phyloP scores from a whole-genome alignment of 2,113 vertebrate species.

The Thalassarche chlororhynchos region DNA sequence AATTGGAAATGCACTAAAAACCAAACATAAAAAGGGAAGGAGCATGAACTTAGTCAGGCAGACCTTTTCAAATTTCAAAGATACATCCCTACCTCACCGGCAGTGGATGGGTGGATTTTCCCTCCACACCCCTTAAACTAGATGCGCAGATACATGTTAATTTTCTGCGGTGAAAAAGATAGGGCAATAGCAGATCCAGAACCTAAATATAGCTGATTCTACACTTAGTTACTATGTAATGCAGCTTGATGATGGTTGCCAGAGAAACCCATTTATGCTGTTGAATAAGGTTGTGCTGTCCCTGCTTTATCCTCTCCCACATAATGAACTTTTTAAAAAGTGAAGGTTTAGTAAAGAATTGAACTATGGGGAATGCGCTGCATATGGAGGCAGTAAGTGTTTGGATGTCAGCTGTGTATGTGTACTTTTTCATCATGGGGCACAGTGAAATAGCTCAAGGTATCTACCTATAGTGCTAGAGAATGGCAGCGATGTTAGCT shows the following conservation, averaged over 20 bases:
- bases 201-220: conserved; percentile 66
- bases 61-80: background rate
- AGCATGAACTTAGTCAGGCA: background rate
- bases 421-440: background rate
- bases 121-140: background rate
- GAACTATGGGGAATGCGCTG: background rate
- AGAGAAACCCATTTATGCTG: conserved; percentile 65
- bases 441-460: background rate
- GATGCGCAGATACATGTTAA: background rate
- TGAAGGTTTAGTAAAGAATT: conserved; percentile 11
- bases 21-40: background rate
- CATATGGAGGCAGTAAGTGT: conserved; percentile 2
- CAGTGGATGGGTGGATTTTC: background rate
- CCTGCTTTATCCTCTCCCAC: conserved; percentile 59
- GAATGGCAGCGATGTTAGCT: background rate
- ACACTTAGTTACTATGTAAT: conserved; percentile 54
- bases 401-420: conserved; percentile 7
- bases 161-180: conserved; percentile 16
- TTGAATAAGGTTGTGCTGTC: conserved; percentile 59
- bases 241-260: conserved; percentile 67
- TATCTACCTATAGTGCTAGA: background rate
- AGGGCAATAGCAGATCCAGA: conserved; percentile 17
- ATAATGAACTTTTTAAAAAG: conserved; percentile 59
- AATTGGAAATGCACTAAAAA: background rate
- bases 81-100: fast-evolving